Evolutionary conservation across 2,797 vertebrate species (phyloP), one percentile per base, ranked within the genome.

Genomic region (Morus bassanus): DNA sequence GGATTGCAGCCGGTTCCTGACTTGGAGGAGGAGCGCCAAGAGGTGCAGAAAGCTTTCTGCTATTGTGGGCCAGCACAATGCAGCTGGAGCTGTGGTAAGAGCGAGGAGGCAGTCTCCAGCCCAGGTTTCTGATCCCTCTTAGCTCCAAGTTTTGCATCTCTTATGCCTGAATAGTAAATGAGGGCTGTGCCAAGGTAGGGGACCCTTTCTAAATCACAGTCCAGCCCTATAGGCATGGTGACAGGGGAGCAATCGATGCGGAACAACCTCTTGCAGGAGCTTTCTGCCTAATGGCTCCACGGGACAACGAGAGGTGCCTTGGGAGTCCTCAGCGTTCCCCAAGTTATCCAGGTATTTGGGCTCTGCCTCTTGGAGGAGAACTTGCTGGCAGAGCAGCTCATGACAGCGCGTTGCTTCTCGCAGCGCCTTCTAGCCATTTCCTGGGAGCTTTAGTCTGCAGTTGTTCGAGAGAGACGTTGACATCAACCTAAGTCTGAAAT

Each of bases 71-170:
- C 43, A 37, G n/a, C 19, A 0, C 23, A 41, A 60, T 23, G 67
- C 56, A 48, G 27, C 57, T 59, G 56, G n/a, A 48, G 43, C 56
- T 68, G 21, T 11, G n/a, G 51, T 28, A 54, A 2, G 25, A 41
- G 39, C 0, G 1, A 53, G 19, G 75, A 67, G 46, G 27, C 7
- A 10, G 4, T 28, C n/a, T 76, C 70, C 70, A 73, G 14, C 19
- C 27, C 11, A 33, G 48, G 25, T 28, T 51, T 19, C 39, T 46
- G 37, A 51, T 77, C 69, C 45, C 15, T 76, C 10, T 56, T 17
- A 4, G 3, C 64, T 67, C 45, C 68, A 51, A 0, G 10, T 22
- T 59, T 18, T 7, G 16, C 12, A 6, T 65, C 13, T 2, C 0
- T 54, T 57, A 23, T 63, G 13, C 54, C n/a, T 27, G 13, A 56